These are phyloP conservation scores for Coregonus clupeaformis DNA, from an alignment of 2,113 vertebrate genomes.

Conservation along the genomic window DNA sequence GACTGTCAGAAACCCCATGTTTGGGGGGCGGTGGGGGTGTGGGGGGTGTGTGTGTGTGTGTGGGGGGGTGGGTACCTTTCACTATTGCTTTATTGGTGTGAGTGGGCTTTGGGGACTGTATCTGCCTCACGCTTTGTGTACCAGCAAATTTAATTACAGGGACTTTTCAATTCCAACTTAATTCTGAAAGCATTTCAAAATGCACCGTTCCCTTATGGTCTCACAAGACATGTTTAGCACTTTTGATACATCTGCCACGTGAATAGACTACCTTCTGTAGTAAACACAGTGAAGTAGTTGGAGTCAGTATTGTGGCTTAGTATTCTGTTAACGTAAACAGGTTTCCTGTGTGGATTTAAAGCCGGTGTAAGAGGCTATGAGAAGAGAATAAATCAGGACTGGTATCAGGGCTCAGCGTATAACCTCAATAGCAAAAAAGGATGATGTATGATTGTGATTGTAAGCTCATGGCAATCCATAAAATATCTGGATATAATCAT, in stretches of 20 bases:
- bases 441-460: neutral
- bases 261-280: too few species aligned
- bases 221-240: too few species aligned
- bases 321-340: neutral
- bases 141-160: neutral
- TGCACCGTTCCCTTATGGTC: neutral
- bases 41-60: too few species aligned
- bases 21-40: neutral
- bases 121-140: neutral
- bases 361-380: neutral
- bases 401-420: neutral
- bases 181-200: neutral
- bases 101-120: neutral
- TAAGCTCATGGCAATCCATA: conserved; percentile 8
- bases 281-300: too few species aligned
- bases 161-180: neutral
- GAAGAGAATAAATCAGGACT: neutral
- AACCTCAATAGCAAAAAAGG: neutral
- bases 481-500: conserved; percentile 1
- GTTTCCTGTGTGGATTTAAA: neutral
- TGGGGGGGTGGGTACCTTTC: neutral
- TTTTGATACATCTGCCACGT: too few species aligned
- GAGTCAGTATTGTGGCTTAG: too few species aligned
- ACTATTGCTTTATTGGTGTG: neutral
- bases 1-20: neutral